Conservation (phyloP, 2,797 vertebrate species). For the Poliocrania exsul region DNA sequence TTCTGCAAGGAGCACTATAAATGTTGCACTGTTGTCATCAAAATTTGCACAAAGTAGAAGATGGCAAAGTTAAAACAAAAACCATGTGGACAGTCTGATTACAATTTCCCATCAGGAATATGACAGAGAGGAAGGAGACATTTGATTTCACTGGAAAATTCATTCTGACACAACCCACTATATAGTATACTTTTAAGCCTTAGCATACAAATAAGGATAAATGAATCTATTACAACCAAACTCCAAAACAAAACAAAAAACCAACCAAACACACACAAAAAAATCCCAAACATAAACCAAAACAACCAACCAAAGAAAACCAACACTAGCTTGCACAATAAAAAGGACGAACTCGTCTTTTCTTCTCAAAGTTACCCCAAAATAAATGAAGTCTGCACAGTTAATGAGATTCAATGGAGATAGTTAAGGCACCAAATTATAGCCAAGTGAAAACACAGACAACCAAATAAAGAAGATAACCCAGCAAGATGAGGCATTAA, state of each 20-base stretch:
- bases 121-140: background rate
- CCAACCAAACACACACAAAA: background rate
- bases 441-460: background rate
- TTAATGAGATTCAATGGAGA: background rate
- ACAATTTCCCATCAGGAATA: background rate
- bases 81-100: background rate
- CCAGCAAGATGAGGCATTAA: background rate
- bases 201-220: background rate
- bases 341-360: background rate
- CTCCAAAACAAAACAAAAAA: background rate
- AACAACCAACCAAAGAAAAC: background rate
- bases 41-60: background rate
- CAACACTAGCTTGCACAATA: background rate
- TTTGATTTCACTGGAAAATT: background rate
- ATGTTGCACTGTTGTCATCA: background rate
- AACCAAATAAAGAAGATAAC: background rate
- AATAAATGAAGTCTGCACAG: background rate
- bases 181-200: background rate
- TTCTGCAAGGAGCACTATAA: background rate
- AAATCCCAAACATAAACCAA: background rate
- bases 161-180: background rate
- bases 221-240: background rate
- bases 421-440: background rate
- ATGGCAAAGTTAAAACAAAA: background rate
- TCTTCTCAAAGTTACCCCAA: background rate